Evolutionary conservation across 2,888 invertebrate genomes (phyloP).

Genomic region (Parapristionchus giblindavisi): DNA sequence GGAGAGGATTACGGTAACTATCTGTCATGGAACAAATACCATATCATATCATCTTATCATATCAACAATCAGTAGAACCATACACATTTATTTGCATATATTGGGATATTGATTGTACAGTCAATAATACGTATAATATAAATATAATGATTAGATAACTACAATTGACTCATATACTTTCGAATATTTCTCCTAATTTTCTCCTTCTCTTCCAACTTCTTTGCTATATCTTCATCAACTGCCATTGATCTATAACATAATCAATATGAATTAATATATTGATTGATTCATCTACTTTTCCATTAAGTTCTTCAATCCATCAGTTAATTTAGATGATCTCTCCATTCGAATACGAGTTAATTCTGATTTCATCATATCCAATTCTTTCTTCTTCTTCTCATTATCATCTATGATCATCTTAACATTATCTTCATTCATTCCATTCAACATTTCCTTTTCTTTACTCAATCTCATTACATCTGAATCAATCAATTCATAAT

Average conservation of each 20-base stretch:
- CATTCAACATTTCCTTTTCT: conserved; percentile 2
- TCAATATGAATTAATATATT: not conserved
- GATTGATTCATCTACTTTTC: not conserved
- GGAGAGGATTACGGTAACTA: conserved; percentile 13
- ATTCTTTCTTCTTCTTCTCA: conserved; percentile 2
- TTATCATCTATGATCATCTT: conserved; percentile 24
- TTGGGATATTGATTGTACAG: too few species aligned
- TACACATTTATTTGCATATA: not conserved
- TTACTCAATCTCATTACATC: not conserved
- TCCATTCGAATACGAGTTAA: too few species aligned
- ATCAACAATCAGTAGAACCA: not conserved
- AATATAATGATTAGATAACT: too few species aligned
- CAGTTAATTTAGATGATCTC: not conserved
- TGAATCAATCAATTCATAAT: not conserved
- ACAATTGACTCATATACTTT: conserved; percentile 16
- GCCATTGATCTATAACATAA: not conserved
- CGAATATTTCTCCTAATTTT: conserved; percentile 10
- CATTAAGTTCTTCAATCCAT: not conserved
- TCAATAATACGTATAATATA: too few species aligned
- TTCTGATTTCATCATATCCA: conserved; percentile 10
- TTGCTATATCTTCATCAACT: conserved; percentile 8
- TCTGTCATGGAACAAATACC: not conserved
- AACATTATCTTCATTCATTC: conserved; percentile 5
- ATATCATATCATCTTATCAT: not conserved
- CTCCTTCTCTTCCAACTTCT: conserved; percentile 17